Evolutionary conservation across 2,797 vertebrate genomes (phyloP).

Genomic region (Adelosebastes latens): DNA sequence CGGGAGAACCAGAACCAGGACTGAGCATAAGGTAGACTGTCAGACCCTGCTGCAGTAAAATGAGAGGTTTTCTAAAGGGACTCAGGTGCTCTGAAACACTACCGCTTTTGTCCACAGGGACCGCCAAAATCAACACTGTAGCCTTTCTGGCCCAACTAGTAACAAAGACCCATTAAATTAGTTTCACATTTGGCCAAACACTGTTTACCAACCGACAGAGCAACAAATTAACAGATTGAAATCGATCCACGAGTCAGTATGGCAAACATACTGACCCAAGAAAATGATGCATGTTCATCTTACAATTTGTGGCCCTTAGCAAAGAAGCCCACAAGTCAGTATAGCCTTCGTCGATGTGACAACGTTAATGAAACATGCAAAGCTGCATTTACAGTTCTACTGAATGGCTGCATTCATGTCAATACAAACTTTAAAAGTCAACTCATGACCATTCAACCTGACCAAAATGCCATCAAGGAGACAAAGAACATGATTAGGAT

Average conservation of each 20-base stretch:
- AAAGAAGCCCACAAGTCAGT: background rate
- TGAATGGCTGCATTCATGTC: slow-evolving; percentile 16
- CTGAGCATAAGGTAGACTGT: too few relatives aligned
- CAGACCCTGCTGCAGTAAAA: too few relatives aligned
- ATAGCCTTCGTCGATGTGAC: background rate
- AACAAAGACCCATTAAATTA: too few relatives aligned
- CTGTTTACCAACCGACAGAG: too few relatives aligned
- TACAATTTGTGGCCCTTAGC: background rate
- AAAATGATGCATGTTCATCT: background rate
- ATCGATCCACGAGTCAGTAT: background rate
- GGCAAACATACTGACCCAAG: background rate
- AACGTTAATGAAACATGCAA: slow-evolving; percentile 5
- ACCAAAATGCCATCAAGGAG: slow-evolving; percentile 33
- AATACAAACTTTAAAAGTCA: slow-evolving; percentile 36
- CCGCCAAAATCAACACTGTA: background rate
- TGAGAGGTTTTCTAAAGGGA: too few relatives aligned
- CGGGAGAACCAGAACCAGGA: too few relatives aligned
- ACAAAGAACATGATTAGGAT: slow-evolving; percentile 27
- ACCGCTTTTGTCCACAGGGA: too few relatives aligned
- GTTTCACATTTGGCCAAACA: too few relatives aligned
- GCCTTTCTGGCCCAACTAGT: background rate
- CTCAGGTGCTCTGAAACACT: too few relatives aligned
- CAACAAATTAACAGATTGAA: background rate
- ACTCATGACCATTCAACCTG: slow-evolving; percentile 19
- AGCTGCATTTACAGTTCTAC: background rate